phyloP scores from a whole-genome alignment of 2,888 invertebrate species.

The Melitaea athalia region DNA sequence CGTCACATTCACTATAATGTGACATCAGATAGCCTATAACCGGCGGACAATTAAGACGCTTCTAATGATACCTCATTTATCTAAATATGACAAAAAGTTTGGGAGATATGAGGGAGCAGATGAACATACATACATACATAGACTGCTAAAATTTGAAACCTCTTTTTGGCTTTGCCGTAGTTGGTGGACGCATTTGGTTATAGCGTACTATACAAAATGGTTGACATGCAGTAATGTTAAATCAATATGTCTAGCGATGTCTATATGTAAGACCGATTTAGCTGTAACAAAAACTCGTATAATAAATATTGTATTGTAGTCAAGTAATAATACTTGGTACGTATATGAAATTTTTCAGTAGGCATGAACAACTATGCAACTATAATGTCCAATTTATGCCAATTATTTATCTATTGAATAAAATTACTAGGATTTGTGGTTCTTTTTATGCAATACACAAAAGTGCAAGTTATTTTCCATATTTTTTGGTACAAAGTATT shows the following conservation, averaged over 20 bases:
- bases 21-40: too few species aligned
- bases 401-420: not conserved
- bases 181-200: slow-evolving; percentile 57
- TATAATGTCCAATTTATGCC: not conserved
- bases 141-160: not conserved
- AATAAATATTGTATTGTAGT: not conserved
- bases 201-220: slow-evolving; percentile 63
- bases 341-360: not conserved
- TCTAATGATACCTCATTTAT: too few species aligned
- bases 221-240: slow-evolving; percentile 67
- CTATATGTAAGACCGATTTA: slow-evolving; percentile 23
- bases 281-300: slow-evolving; percentile 26
- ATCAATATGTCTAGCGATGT: slow-evolving; percentile 58
- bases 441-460: too few species aligned
- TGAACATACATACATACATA: not conserved
- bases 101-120: not conserved
- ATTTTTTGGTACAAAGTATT: too few species aligned
- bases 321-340: not conserved
- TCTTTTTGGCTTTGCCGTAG: slow-evolving; percentile 24
- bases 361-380: not conserved
- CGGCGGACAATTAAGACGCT: too few species aligned
- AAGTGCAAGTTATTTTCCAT: too few species aligned
- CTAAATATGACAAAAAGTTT: too few species aligned
- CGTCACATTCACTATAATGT: too few species aligned
- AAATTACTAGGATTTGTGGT: not conserved